phyloP scores from a whole-genome alignment of 2,888 invertebrate species.

The Chirona hameri region DNA sequence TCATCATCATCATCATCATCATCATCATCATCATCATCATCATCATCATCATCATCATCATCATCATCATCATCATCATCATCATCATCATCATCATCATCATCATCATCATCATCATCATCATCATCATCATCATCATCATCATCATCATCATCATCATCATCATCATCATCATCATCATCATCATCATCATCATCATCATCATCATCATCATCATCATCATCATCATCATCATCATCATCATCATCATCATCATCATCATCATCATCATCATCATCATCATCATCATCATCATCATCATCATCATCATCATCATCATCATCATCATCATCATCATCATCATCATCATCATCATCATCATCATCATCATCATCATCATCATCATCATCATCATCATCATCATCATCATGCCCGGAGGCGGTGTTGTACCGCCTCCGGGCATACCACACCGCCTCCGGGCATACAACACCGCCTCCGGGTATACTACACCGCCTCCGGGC shows the following conservation, averaged over 20 bases:
- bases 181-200: slow-evolving; percentile 31
- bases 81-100: slow-evolving; percentile 22
- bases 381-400: slow-evolving; percentile 22
- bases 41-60: slow-evolving; percentile 22
- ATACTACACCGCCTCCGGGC: too few species aligned
- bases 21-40: slow-evolving; percentile 22
- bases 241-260: slow-evolving; percentile 28
- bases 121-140: slow-evolving; percentile 30
- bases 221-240: slow-evolving; percentile 29
- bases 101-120: slow-evolving; percentile 22
- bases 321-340: slow-evolving; percentile 22
- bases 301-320: slow-evolving; percentile 22
- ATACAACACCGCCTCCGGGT: too few species aligned
- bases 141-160: slow-evolving; percentile 32
- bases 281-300: slow-evolving; percentile 10
- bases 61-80: slow-evolving; percentile 22
- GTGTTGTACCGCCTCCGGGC: too few species aligned
- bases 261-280: slow-evolving; percentile 23
- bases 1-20: slow-evolving; percentile 22
- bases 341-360: slow-evolving; percentile 22
- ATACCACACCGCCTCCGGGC: too few species aligned
- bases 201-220: slow-evolving; percentile 31
- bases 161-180: slow-evolving; percentile 31
- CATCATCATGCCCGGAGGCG: too few species aligned
- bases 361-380: slow-evolving; percentile 22